Conservation (phyloP, 2,888 invertebrate genomes). For the Terebella lapidaria region DNA sequence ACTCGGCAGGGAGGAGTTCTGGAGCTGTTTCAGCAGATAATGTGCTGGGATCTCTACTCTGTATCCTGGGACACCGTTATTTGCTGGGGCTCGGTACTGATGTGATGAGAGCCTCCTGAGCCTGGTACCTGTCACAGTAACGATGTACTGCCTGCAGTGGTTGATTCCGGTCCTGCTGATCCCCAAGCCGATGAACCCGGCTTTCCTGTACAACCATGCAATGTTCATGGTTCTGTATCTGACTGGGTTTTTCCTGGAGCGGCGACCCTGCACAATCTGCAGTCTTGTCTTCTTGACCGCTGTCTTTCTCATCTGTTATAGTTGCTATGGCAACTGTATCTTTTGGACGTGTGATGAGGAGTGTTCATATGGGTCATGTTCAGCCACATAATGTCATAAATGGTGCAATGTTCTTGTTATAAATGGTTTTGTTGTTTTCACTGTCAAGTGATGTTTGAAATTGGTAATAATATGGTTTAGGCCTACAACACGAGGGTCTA, state of each 20-base stretch:
- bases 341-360: conserved; percentile 57
- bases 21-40: no score
- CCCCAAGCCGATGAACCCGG: conserved; percentile 95
- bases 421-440: no score
- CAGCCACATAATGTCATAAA: not conserved
- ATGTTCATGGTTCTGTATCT: conserved; percentile 96
- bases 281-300: conserved; percentile 90
- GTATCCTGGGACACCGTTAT: no score
- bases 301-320: conserved; percentile 90
- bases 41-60: no score
- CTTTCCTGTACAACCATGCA: conserved; percentile 83
- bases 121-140: no score
- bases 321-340: conserved; percentile 89
- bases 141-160: conserved; percentile 54
- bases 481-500: no score
- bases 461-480: no score
- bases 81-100: no score
- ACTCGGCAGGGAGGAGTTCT: no score
- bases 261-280: conserved; percentile 96
- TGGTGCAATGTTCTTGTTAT: no score
- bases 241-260: conserved; percentile 92
- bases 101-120: no score
- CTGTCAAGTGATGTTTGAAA: no score
- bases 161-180: conserved; percentile 92
- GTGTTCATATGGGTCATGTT: not conserved